Evolutionary conservation across 1,140 invertebrate species (phyloP).

Genomic region (Drosophila littoralis): DNA sequence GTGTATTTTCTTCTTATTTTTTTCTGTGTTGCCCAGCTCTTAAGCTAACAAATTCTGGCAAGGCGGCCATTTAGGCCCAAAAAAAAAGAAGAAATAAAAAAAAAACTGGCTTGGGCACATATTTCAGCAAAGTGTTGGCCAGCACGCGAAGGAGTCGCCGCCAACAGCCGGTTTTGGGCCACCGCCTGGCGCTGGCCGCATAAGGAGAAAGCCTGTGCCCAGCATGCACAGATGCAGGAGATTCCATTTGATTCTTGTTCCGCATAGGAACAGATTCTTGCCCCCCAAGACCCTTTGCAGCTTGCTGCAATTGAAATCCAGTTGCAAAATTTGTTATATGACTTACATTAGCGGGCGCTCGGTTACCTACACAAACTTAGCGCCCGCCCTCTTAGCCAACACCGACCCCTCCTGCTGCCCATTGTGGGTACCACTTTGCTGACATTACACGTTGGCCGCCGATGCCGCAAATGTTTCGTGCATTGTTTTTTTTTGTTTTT

Average conservation of each 20-base stretch:
- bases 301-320: conserved; percentile 25
- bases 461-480: conserved; percentile 52
- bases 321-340: conserved; percentile 73
- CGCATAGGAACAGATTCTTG: conserved; percentile 38
- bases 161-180: conserved; percentile 47
- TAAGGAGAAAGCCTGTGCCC: conserved; percentile 70
- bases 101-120: conserved; percentile 78
- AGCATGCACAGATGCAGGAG: conserved; percentile 20
- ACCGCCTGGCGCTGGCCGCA: conserved; percentile 35
- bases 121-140: conserved; percentile 71
- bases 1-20: conserved; percentile 40
- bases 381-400: conserved; percentile 12
- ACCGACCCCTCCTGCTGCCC: neutral
- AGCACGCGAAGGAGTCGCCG: conserved; percentile 71
- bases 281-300: conserved; percentile 4
- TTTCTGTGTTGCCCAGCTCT: conserved; percentile 46
- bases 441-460: conserved; percentile 42
- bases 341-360: conserved; percentile 66
- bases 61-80: conserved; percentile 51
- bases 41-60: conserved; percentile 79
- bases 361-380: conserved; percentile 23
- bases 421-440: conserved; percentile 14
- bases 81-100: conserved; percentile 26
- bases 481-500: conserved; percentile 40
- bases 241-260: conserved; percentile 43